These are phyloP conservation scores for Drosophila anomelani DNA, from an alignment of 2,888 invertebrate species.

Conservation along the genomic window DNA sequence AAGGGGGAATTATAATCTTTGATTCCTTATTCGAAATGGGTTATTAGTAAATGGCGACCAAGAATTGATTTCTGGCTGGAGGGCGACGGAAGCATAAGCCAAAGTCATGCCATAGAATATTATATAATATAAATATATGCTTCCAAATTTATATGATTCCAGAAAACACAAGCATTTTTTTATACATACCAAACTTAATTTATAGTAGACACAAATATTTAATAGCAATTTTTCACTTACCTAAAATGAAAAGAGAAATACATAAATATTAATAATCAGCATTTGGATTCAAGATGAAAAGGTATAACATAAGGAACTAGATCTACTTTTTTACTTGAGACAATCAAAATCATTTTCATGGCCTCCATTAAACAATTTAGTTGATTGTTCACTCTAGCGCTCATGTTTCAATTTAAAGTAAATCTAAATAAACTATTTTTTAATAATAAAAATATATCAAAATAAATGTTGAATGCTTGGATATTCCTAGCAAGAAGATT, in stretches of 20 bases:
- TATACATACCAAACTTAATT: constrained; percentile 11
- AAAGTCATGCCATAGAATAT: background rate
- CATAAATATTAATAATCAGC: constrained; percentile 5
- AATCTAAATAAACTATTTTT: background rate
- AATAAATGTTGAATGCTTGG: background rate
- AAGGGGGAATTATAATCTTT: constrained; percentile 27
- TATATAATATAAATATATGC: background rate
- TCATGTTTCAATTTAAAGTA: constrained; percentile 3
- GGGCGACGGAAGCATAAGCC: background rate
- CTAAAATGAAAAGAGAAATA: constrained; percentile 19
- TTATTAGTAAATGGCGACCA: constrained; percentile 57
- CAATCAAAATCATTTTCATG: constrained; percentile 22
- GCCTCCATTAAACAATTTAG: constrained; percentile 24
- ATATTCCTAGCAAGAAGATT: too few relatives aligned
- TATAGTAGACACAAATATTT: background rate
- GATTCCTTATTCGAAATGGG: constrained; percentile 48
- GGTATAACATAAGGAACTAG: constrained; percentile 7
- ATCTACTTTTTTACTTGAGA: constrained; percentile 11
- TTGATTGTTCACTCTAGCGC: constrained; percentile 20
- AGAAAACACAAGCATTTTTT: background rate
- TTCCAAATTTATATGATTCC: background rate
- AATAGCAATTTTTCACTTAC: constrained; percentile 13
- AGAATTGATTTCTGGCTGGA: constrained; percentile 60
- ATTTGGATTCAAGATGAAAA: constrained; percentile 1
- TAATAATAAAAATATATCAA: background rate